phyloP scores from a whole-genome alignment of 2,888 invertebrate genomes.

The Dryocosmus kuriphilus region DNA sequence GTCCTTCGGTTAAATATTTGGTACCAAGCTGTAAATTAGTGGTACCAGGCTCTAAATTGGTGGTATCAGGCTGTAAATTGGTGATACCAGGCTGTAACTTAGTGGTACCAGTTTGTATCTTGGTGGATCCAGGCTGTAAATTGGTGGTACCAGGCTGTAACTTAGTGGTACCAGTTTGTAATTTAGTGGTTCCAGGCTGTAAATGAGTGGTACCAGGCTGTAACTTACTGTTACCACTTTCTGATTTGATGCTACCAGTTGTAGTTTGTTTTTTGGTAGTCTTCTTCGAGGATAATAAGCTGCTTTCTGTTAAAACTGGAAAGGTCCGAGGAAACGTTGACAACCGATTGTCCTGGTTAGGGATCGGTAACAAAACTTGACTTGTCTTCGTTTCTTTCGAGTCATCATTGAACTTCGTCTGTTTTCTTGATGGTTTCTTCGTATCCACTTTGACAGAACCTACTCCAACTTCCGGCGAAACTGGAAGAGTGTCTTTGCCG shows the following conservation, averaged over 20 bases:
- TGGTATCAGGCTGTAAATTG: neutral
- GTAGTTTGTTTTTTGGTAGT: neutral
- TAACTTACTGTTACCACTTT: neutral
- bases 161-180: neutral
- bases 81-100: neutral
- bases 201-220: neutral
- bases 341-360: slow-evolving; percentile 5
- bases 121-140: neutral
- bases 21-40: neutral
- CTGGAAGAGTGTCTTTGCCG: slow-evolving; percentile 18
- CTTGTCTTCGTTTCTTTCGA: slow-evolving; percentile 23
- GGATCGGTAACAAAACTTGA: slow-evolving; percentile 7
- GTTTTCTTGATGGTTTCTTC: slow-evolving; percentile 13
- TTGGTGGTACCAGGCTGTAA: neutral
- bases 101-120: neutral
- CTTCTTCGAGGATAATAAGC: neutral
- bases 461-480: slow-evolving; percentile 17
- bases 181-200: neutral
- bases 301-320: neutral
- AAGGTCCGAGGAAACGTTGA: neutral
- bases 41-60: neutral
- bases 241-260: neutral
- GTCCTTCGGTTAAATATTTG: neutral
- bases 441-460: slow-evolving; percentile 24
- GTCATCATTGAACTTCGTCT: neutral